A percentile compares a stretch with the other conserved stretches of the same genome.
These are phyloP conservation scores for Actinemys pallida DNA, from an alignment of 2,113 vertebrate species.

Conservation along the genomic window DNA sequence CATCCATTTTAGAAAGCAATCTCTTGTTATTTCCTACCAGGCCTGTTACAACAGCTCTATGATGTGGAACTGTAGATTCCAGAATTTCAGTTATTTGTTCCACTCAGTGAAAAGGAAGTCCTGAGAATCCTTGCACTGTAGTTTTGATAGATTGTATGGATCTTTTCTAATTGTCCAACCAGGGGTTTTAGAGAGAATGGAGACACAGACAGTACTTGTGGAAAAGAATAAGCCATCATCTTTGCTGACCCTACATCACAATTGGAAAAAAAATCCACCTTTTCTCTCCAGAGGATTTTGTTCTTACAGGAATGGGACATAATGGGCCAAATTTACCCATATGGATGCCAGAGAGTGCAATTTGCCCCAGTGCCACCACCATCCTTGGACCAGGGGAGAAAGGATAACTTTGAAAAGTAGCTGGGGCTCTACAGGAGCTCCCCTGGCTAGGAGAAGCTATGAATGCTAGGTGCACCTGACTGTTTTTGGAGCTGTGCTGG, in stretches of 20 bases:
- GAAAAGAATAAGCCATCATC: not conserved
- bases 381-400: not conserved
- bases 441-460: not conserved
- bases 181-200: slow-evolving; percentile 11
- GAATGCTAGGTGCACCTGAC: not conserved
- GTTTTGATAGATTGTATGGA: not conserved
- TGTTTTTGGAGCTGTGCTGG: not conserved
- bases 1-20: slow-evolving; percentile 23
- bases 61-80: not conserved
- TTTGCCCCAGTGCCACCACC: not conserved
- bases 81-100: not conserved
- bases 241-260: not conserved
- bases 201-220: not conserved
- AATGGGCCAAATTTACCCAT: not conserved
- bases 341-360: not conserved
- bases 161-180: not conserved
- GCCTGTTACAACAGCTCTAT: not conserved
- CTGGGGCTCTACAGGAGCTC: not conserved
- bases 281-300: slow-evolving; percentile 18
- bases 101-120: not conserved
- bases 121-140: not conserved
- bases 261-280: not conserved
- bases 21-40: not conserved
- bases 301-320: not conserved
- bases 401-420: not conserved